Percentiles rank a stretch among this genome's conserved stretches.
These are phyloP conservation scores for Subanguina moxae DNA, from an alignment of 1,140 invertebrate species.

Conservation along the genomic window DNA sequence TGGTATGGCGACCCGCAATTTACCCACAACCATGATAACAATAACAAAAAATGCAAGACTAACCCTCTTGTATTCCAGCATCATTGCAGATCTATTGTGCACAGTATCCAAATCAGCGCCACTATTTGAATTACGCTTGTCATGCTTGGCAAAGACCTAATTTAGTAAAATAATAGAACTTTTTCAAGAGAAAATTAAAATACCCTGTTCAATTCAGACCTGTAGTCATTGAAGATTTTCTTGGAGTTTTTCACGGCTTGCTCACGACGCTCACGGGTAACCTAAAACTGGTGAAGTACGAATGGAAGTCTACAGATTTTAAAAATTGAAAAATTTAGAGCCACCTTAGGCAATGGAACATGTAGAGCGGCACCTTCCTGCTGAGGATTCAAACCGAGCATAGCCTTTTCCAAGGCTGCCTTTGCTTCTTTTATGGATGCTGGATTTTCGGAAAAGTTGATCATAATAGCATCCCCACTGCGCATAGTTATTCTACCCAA, in stretches of 20 bases:
- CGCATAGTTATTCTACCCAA: slow-evolving; percentile 45
- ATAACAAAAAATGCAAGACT: background rate
- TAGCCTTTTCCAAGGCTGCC: slow-evolving; percentile 38
- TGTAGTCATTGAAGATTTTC: slow-evolving; percentile 45
- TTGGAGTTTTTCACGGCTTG: slow-evolving; percentile 36
- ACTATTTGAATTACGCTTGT: background rate
- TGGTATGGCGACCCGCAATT: too few relatives aligned
- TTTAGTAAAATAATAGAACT: background rate
- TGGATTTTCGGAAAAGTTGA: slow-evolving; percentile 53
- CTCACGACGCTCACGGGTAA: slow-evolving; percentile 43
- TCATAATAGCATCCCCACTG: slow-evolving; percentile 46
- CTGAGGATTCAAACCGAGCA: slow-evolving; percentile 49
- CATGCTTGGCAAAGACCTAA: slow-evolving; percentile 3
- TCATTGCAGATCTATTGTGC: background rate
- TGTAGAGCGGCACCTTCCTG: slow-evolving; percentile 49
- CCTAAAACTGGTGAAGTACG: too few relatives aligned
- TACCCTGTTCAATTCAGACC: slow-evolving; percentile 39
- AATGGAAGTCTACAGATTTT: too few relatives aligned
- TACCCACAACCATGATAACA: too few relatives aligned
- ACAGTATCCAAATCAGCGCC: background rate
- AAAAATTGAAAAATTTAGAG: background rate
- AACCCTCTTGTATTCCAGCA: background rate
- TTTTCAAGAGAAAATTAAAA: background rate
- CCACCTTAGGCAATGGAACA: slow-evolving; percentile 39
- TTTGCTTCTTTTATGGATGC: slow-evolving; percentile 45